Percentiles rank a stretch among this genome's conserved stretches.
Evolutionary conservation across 2,888 invertebrate species (phyloP).

Genomic region (Heteromyza rotundicornis): DNA sequence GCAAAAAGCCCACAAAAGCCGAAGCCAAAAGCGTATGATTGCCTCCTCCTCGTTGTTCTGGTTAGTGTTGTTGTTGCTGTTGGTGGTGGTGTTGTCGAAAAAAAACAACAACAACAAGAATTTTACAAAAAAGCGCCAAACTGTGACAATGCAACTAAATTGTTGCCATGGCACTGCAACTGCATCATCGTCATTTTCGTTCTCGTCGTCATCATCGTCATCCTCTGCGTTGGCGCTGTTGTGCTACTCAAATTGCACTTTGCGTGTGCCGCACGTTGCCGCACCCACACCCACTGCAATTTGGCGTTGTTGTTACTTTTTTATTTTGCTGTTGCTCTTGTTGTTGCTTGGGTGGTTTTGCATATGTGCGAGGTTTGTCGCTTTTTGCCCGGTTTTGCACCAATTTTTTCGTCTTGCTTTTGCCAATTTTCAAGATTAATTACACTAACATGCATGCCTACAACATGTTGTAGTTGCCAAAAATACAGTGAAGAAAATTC

Average conservation of each 20-base stretch:
- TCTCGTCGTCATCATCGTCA: not conserved
- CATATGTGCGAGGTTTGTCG: not conserved
- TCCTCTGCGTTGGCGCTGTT: not conserved
- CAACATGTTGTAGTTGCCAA: too few species aligned
- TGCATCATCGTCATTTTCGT: not conserved
- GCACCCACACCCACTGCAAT: conserved; percentile 2
- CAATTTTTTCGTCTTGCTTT: not conserved
- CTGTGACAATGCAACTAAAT: conserved; percentile 8
- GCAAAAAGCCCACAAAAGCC: not conserved
- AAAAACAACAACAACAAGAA: conserved; percentile 1
- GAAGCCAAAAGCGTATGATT: not conserved
- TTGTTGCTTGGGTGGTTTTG: not conserved
- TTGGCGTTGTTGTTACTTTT: not conserved
- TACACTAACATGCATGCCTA: not conserved
- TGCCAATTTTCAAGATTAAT: not conserved
- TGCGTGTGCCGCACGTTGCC: not conserved
- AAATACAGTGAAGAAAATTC: too few species aligned
- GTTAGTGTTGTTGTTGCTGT: not conserved
- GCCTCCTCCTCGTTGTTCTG: not conserved
- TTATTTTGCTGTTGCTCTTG: not conserved
- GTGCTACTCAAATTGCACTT: not conserved
- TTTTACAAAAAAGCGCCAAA: not conserved
- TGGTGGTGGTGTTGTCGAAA: not conserved
- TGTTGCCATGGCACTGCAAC: not conserved
- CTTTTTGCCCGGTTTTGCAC: not conserved